Evolutionary conservation across 2,113 vertebrate species (phyloP), one percentile per base, ranked within the genome.

Genomic region (Pseudorhombus dupliciocellatus): DNA sequence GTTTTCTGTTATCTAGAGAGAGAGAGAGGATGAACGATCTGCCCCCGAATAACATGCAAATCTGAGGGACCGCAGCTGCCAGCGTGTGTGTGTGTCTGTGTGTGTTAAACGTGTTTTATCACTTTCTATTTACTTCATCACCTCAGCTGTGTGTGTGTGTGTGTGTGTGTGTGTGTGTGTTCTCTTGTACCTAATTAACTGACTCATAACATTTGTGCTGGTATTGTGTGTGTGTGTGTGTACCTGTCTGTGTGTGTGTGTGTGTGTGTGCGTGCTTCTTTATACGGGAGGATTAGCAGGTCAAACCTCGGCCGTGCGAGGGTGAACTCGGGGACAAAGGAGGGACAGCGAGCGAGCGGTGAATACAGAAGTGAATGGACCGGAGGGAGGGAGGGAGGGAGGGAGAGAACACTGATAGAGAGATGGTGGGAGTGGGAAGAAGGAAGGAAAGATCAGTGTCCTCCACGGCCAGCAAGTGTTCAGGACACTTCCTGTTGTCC

Each of bases 301-400:
- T 90, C 85, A 89, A 81, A 80, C 73, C 7, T 70, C 54, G 85
- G 87, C 74, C 79, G 67, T 16, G 59, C n/a, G 1, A 73, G 75
- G 85, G 85, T 86, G 83, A 87, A 71, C 34, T 59, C 54, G 57
- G 76, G 87, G 88, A 87, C 88, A 83, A 67, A 73, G 68, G 50
- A 59, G 73, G 57, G 66, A 61, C 34, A 48, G 53, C 57, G 61
- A 48, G 53, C 31, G 34, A 46, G 55, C 50, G 76, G 30, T 34
- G 60, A 75, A 70, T 51, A 5, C 34, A 74, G 64, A 79, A 72
- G 77, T 59, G 57, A 69, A 73, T 53, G 75, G 71, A 70, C 18
- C 28, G 55, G 28, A 77, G 56, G 74, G 76, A 67, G 28, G 50
- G 42, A 48, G 64, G 70, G 21, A 79, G 70, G 73, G 73, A 72